Evolutionary conservation across 2,797 vertebrate genomes (phyloP).

Genomic region (Botia kubotai): DNA sequence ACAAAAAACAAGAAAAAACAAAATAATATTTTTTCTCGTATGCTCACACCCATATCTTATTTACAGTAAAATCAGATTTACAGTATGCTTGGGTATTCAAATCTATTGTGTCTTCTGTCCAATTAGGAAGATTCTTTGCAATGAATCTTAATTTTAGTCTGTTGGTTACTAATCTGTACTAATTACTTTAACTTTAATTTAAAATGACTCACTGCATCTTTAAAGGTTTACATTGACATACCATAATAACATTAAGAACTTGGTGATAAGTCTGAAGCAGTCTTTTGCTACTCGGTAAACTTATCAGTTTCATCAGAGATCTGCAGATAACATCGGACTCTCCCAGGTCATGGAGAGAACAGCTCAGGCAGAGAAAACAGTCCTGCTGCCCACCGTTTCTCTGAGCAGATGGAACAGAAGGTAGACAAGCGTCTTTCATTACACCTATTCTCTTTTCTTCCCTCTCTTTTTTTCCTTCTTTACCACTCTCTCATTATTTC

Average conservation of each 20-base stretch:
- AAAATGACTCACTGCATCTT: neutral
- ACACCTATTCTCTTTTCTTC: slow-evolving; percentile 37
- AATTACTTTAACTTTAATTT: no score
- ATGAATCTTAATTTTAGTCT: no score
- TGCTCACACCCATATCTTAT: neutral
- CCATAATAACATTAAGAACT: neutral
- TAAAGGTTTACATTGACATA: neutral
- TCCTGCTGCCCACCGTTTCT: slow-evolving; percentile 82
- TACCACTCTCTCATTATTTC: slow-evolving; percentile 26
- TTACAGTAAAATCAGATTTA: neutral
- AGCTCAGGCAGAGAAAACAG: slow-evolving; percentile 83
- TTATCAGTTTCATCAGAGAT: neutral
- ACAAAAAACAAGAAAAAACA: neutral
- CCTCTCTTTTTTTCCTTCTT: neutral
- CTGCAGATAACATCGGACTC: slow-evolving; percentile 76
- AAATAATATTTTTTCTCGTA: neutral
- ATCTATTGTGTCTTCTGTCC: no score
- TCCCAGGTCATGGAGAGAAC: slow-evolving; percentile 78
- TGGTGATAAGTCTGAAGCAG: neutral
- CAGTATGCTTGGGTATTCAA: no score
- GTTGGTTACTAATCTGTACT: no score
- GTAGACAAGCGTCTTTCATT: slow-evolving; percentile 65
- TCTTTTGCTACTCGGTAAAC: neutral
- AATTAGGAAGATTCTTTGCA: no score
- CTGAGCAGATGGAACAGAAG: slow-evolving; percentile 81